Evolutionary conservation across 2,888 invertebrate species (phyloP).

Genomic region (Tryphoninae sp.): DNA sequence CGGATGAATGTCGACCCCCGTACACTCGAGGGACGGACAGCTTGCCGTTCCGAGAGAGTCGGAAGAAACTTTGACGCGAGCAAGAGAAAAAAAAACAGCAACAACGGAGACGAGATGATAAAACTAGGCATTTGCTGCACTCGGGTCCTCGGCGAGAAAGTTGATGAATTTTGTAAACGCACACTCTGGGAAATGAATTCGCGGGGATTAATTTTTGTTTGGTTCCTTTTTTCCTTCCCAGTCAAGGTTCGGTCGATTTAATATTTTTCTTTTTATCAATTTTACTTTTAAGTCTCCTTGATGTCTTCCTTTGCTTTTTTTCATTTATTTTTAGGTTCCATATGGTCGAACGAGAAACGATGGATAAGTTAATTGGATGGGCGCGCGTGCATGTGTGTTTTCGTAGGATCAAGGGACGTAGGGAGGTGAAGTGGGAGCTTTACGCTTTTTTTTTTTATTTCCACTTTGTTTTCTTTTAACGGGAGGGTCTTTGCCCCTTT

Average conservation of each 20-base stretch:
- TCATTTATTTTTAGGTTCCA: constrained; percentile 1
- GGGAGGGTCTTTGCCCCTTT: background rate
- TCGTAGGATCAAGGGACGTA: background rate
- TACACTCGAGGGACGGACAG: constrained; percentile 31
- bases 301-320: background rate
- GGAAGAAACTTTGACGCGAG: background rate
- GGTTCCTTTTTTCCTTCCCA: background rate
- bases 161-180: constrained; percentile 1
- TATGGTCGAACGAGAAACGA: constrained; percentile 1
- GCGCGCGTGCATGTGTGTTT: background rate
- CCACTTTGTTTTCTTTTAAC: background rate
- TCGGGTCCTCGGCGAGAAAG: background rate
- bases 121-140: background rate
- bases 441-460: background rate
- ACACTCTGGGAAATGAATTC: constrained; percentile 11
- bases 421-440: background rate
- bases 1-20: constrained; percentile 33
- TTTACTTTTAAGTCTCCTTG: too few relatives aligned
- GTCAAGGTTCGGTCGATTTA: too few relatives aligned
- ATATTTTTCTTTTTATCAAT: too few relatives aligned
- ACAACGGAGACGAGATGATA: too few relatives aligned
- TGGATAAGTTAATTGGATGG: background rate
- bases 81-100: background rate
- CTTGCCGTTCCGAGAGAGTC: constrained; percentile 5
- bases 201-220: background rate